Percentiles rank a stretch among this genome's conserved stretches.
Conservation (phyloP, 2,797 vertebrate species). For the Knipowitschia caucasica region DNA sequence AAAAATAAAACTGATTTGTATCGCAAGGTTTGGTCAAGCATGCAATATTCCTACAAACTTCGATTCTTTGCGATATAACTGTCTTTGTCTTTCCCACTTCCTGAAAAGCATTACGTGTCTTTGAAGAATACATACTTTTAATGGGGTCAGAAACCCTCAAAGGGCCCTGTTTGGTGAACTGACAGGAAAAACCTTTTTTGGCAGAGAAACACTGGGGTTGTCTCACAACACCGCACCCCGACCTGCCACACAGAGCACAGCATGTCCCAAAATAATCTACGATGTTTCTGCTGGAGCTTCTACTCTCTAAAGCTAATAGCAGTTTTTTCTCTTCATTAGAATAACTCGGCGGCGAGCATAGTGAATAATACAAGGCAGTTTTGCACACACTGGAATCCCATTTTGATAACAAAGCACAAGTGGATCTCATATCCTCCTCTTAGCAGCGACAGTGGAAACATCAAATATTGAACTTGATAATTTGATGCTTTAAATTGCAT, state of each 20-base stretch:
- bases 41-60: background rate
- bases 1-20: background rate
- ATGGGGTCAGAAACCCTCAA: constrained; percentile 19
- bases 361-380: constrained; percentile 31
- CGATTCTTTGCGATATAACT: background rate
- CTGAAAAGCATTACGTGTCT: background rate
- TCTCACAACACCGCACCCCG: constrained; percentile 14
- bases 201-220: constrained; percentile 2
- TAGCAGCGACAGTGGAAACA: constrained; percentile 54
- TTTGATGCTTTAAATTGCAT: constrained; percentile 61
- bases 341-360: constrained; percentile 32
- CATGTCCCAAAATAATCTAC: constrained; percentile 22
- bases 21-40: background rate
- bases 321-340: constrained; percentile 41
- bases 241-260: constrained; percentile 18
- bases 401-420: constrained; percentile 55
- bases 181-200: constrained; percentile 29
- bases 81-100: background rate
- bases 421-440: constrained; percentile 60
- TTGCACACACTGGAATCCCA: constrained; percentile 32
- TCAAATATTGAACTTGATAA: constrained; percentile 68
- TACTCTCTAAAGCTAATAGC: constrained; percentile 54
- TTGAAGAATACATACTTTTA: constrained; percentile 10
- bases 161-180: constrained; percentile 36
- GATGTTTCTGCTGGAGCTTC: constrained; percentile 24